A percentile compares a stretch with the other conserved stretches of the same genome.
phyloP scores from a whole-genome alignment of 2,797 vertebrate species.

The Manis javanica region DNA sequence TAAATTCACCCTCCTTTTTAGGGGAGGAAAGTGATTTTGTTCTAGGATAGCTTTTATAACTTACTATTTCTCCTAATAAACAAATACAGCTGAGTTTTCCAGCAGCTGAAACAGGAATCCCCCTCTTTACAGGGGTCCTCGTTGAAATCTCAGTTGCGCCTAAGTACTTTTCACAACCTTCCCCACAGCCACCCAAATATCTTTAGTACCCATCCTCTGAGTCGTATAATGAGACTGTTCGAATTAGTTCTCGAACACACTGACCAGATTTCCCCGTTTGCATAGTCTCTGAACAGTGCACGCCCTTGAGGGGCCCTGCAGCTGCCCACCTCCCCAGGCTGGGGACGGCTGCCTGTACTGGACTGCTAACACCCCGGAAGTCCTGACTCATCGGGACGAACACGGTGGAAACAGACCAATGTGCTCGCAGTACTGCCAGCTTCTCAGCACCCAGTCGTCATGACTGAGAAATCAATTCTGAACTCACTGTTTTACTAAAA shows the following conservation, averaged over 20 bases:
- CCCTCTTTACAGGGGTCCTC: neutral
- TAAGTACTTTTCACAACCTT: neutral
- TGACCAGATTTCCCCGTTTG: neutral
- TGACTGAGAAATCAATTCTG: neutral
- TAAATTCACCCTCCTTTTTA: too few species aligned
- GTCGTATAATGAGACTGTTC: neutral
- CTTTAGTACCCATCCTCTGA: neutral
- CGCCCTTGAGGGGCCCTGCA: neutral
- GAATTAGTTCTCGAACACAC: constrained; percentile 20
- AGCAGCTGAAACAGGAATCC: neutral
- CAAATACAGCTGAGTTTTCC: neutral
- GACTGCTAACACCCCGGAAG: neutral
- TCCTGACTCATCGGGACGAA: neutral
- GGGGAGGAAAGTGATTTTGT: neutral
- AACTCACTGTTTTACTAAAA: neutral
- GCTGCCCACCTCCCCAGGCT: too few species aligned
- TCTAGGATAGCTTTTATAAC: too few species aligned
- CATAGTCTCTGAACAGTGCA: neutral
- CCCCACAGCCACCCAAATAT: neutral
- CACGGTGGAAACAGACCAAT: neutral
- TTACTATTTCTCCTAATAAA: neutral
- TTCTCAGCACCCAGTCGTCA: neutral
- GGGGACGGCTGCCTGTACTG: neutral
- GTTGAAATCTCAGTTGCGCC: neutral
- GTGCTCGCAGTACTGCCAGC: rapidly evolving